Percentiles rank a stretch among this genome's conserved stretches.
phyloP scores from a whole-genome alignment of 2,113 vertebrate genomes.

The Fukomys damarensis region DNA sequence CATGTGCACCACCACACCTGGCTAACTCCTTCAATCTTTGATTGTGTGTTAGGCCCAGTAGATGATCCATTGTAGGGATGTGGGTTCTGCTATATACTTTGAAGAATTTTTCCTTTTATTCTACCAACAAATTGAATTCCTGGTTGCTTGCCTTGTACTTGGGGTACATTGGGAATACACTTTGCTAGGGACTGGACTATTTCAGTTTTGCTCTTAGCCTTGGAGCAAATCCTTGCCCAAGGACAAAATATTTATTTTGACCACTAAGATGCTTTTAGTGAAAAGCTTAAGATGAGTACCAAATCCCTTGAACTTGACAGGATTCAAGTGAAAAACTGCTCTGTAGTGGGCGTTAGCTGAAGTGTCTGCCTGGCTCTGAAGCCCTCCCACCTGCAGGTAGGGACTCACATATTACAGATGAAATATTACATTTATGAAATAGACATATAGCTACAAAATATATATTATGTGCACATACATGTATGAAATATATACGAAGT shows the following conservation, averaged over 20 bases:
- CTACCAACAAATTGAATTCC: neutral
- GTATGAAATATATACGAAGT: neutral
- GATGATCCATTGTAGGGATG: neutral
- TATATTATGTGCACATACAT: neutral
- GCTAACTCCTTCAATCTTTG: neutral
- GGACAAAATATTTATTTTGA: neutral
- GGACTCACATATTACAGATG: neutral
- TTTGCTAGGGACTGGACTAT: neutral
- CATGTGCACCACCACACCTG: no score
- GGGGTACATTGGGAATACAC: neutral
- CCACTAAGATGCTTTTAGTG: no score
- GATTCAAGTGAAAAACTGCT: slow-evolving; percentile 3
- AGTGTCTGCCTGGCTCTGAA: neutral
- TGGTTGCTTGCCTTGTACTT: neutral
- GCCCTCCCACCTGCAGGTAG: neutral
- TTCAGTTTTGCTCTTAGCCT: neutral
- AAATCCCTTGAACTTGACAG: neutral
- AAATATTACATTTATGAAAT: neutral
- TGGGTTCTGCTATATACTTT: neutral
- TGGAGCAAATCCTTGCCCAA: neutral
- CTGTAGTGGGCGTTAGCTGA: neutral
- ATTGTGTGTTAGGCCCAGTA: neutral
- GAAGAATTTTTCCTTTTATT: neutral
- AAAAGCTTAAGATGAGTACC: neutral
- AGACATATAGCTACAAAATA: neutral